phyloP scores from a whole-genome alignment of 2,797 vertebrate genomes.

The Enteromius treurensis region DNA sequence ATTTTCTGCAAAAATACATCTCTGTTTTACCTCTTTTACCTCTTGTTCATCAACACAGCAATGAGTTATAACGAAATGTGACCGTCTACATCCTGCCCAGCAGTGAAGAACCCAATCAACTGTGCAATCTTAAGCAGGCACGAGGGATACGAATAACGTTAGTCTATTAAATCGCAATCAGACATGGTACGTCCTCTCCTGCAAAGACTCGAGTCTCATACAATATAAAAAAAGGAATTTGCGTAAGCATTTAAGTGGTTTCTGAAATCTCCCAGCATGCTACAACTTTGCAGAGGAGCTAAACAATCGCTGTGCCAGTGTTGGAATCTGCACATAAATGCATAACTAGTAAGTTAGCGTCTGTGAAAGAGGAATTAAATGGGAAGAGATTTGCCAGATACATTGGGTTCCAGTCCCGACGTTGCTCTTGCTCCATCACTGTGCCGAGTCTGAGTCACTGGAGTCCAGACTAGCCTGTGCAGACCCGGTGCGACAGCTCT shows the following conservation, averaged over 20 bases:
- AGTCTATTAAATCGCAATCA: conserved; percentile 50
- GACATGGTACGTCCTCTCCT: conserved; percentile 30
- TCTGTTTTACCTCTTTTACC: conserved; percentile 38
- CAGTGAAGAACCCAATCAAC: conserved; percentile 54
- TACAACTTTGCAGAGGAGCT: conserved; percentile 64
- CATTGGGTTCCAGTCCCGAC: conserved; percentile 46
- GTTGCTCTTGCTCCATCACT: conserved; percentile 71
- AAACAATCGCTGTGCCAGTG: conserved; percentile 57
- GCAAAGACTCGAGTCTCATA: conserved; percentile 56
- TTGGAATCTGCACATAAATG: conserved; percentile 55
- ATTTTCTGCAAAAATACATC: conserved; percentile 42
- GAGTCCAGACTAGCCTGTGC: conserved; percentile 91
- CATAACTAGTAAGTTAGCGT: conserved; percentile 61
- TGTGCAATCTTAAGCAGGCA: conserved; percentile 55
- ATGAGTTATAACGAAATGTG: conserved; percentile 36
- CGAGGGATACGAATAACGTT: conserved; percentile 43
- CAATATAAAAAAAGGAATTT: conserved; percentile 70
- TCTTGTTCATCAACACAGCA: conserved; percentile 19
- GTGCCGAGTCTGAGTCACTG: conserved; percentile 93
- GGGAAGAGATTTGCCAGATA: conserved; percentile 45
- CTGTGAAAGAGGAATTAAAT: conserved; percentile 48
- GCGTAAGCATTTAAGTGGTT: conserved; percentile 63
- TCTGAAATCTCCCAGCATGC: conserved; percentile 57
- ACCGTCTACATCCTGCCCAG: conserved; percentile 30
- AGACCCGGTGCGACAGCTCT: conserved; percentile 67